A percentile compares a stretch with the other conserved stretches of the same genome.
Evolutionary conservation across 92 coral and sea anemone genomes (phyloP).

Genomic region (Porites divaricata): DNA sequence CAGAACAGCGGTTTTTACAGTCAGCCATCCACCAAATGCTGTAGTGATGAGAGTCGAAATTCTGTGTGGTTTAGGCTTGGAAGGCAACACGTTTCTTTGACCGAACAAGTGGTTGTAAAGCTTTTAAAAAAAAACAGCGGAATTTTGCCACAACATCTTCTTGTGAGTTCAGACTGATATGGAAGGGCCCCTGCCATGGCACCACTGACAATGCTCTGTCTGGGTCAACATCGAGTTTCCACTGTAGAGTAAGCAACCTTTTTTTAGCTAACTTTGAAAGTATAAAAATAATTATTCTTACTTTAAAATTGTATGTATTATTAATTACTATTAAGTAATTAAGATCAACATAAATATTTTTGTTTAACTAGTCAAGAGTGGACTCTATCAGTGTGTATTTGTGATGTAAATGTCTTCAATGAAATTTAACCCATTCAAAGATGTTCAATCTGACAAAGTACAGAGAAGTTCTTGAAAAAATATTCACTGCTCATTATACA

Average conservation of each 20-base stretch:
- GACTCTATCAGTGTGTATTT: too few relatives aligned
- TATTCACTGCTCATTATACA: too few relatives aligned
- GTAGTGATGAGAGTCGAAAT: constrained; percentile 45
- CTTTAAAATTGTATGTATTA: too few relatives aligned
- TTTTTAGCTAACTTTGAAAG: not conserved
- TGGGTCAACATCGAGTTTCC: constrained; percentile 50
- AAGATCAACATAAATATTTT: too few relatives aligned
- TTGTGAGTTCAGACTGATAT: constrained; percentile 57
- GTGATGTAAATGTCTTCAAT: too few relatives aligned
- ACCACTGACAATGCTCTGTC: constrained; percentile 38
- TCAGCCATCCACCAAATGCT: constrained; percentile 19
- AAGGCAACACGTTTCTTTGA: constrained; percentile 44
- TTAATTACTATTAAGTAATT: too few relatives aligned
- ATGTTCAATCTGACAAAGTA: too few relatives aligned
- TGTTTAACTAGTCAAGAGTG: too few relatives aligned
- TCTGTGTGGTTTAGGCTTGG: constrained; percentile 56
- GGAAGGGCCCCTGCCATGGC: constrained; percentile 76
- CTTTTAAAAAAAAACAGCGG: constrained; percentile 63
- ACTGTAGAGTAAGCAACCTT: constrained; percentile 43
- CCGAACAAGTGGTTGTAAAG: constrained; percentile 58
- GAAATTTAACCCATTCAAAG: too few relatives aligned
- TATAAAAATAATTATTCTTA: too few relatives aligned
- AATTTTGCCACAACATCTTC: constrained; percentile 59
- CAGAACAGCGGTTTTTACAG: constrained; percentile 18
- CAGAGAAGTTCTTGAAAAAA: too few relatives aligned